phyloP scores from a whole-genome alignment of 2,113 vertebrate species.

The Melozone crissalis region DNA sequence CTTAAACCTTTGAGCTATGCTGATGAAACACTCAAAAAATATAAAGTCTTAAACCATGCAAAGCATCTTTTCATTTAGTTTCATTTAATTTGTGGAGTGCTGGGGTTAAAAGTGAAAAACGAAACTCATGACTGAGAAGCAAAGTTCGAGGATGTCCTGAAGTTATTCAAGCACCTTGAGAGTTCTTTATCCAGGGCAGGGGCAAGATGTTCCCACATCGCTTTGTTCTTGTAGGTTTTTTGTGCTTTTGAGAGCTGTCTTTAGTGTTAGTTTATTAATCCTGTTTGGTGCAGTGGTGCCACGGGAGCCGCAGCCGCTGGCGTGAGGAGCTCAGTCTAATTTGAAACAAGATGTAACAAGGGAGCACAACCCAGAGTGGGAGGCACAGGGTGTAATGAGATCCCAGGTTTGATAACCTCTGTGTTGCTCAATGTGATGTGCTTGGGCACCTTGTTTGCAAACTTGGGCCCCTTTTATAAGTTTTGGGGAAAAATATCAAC shows the following conservation, averaged over 20 bases:
- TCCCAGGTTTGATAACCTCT: background rate
- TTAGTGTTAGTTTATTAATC: conserved; percentile 1
- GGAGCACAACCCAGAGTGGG: background rate
- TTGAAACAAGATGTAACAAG: conserved; percentile 59
- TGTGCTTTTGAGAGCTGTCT: background rate
- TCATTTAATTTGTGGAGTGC: background rate
- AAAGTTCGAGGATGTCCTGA: background rate
- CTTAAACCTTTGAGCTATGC: background rate
- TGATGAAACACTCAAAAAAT: background rate
- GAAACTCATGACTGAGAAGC: background rate
- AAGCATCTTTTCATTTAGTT: background rate
- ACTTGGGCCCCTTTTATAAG: background rate
- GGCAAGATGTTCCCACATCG: background rate
- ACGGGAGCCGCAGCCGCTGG: conserved; percentile 7
- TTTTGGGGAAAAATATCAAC: background rate
- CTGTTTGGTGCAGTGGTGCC: background rate
- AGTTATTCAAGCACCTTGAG: background rate
- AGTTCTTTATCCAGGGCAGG: background rate
- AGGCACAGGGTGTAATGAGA: conserved; percentile 62
- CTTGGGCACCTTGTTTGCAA: background rate
- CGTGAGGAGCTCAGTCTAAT: background rate
- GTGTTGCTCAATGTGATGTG: background rate
- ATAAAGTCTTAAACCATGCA: background rate
- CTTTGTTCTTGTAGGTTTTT: background rate
- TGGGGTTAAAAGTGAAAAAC: background rate